Evolutionary conservation across 1,140 invertebrate species (phyloP).

Genomic region (Coptotermes formosanus): DNA sequence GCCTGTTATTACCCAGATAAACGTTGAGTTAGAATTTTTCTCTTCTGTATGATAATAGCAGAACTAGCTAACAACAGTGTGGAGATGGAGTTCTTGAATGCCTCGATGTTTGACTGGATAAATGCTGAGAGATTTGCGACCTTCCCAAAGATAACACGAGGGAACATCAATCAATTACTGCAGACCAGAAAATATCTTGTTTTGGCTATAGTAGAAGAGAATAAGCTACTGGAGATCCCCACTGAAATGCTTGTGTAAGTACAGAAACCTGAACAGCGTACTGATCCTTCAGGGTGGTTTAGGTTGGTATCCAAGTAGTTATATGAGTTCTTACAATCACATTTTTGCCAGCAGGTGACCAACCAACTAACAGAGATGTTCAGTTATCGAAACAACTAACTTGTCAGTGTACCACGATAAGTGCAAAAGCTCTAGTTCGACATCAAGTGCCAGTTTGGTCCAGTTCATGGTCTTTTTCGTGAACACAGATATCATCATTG

Average conservation of each 20-base stretch:
- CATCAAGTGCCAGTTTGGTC: too few relatives aligned
- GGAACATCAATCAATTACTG: conserved; percentile 80
- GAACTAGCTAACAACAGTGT: conserved; percentile 43
- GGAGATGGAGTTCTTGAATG: conserved; percentile 59
- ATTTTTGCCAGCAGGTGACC: background rate
- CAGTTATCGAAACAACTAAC: too few relatives aligned
- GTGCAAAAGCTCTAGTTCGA: too few relatives aligned
- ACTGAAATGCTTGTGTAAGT: conserved; percentile 70
- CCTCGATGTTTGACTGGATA: conserved; percentile 79
- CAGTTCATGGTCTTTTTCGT: too few relatives aligned
- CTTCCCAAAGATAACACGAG: conserved; percentile 79
- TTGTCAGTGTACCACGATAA: too few relatives aligned
- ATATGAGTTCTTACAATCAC: background rate
- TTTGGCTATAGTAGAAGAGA: conserved; percentile 83
- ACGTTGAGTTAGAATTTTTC: too few relatives aligned
- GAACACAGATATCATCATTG: too few relatives aligned
- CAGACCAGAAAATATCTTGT: conserved; percentile 84
- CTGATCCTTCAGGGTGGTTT: background rate
- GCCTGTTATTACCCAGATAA: too few relatives aligned
- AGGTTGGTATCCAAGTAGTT: background rate
- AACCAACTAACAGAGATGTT: too few relatives aligned
- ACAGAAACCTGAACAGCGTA: background rate
- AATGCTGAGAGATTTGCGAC: conserved; percentile 86
- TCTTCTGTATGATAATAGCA: background rate
- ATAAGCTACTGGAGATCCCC: conserved; percentile 77